Evolutionary conservation across 2,888 invertebrate species (phyloP), one percentile per base, ranked within the genome.

Genomic region (Parnassius mnemosyne): DNA sequence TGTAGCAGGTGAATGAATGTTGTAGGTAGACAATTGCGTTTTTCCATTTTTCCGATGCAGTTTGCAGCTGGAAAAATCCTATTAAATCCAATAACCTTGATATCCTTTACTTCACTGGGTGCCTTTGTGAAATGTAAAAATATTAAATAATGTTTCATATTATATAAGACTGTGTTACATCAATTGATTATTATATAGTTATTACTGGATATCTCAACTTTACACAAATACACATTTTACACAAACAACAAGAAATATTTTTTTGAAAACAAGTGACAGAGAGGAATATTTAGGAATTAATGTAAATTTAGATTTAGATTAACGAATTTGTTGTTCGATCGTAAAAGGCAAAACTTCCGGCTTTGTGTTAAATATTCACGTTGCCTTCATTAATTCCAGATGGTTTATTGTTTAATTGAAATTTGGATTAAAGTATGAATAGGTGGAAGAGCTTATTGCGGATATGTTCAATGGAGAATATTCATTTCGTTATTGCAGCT

Each of bases 301-400:
- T 51, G 56, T 41, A 51, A 56, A 61, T 61, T 46, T 42, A 51
- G 56, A 61, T 56, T 56, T 16, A 47, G 47, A 56, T 61, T 52
- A 52, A 61, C 44, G 47, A 47, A 56, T 56, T 46, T 61, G n/a
- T 34, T 34, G 5, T 34, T 34, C 34, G 34, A 34, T 34, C 34
- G 34, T 34, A 34, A 34, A 44, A 56, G 56, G 13, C 41, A 52
- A 60, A 60, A 55, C 46, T 56, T 56, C 51, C 51, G 44, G 7
- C 46, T 56, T 41, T 34, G 41, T 52, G 56, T 34, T 25, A 56
- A 52, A 52, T 16, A 61, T 51, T 61, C 61, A 52, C 41, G 46
- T 61, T 56, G 60, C 56, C 46, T 56, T 61, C 52, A 61, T 56
- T 61, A 61, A 56, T 61, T 46, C 41, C 56, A 61, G 56, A 51